Evolutionary conservation across 2,888 invertebrate species (phyloP).

Genomic region (Melinaea marsaeus): DNA sequence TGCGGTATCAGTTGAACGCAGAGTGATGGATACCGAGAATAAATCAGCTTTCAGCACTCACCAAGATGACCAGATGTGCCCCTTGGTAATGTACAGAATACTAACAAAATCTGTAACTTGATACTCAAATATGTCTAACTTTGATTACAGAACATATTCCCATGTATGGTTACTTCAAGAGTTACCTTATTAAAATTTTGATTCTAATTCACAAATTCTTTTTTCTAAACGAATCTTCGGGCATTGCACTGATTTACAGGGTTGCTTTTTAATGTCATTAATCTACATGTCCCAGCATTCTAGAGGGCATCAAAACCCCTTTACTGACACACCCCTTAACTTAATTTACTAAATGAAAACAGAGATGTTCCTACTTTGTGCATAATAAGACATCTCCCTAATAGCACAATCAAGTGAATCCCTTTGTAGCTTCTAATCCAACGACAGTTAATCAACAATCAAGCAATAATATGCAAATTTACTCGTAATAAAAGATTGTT

Average conservation of each 20-base stretch:
- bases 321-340: constrained; percentile 49
- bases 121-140: constrained; percentile 25
- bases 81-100: constrained; percentile 48
- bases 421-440: constrained; percentile 34
- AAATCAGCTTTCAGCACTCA: constrained; percentile 68
- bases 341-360: constrained; percentile 65
- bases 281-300: constrained; percentile 52
- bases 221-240: neutral
- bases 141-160: neutral
- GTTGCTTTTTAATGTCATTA: constrained; percentile 59
- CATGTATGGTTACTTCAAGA: too few species aligned
- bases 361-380: constrained; percentile 57
- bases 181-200: too few species aligned
- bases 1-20: constrained; percentile 60
- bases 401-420: constrained; percentile 56
- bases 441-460: constrained; percentile 8
- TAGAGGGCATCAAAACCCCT: constrained; percentile 44
- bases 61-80: constrained; percentile 50
- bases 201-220: too few species aligned
- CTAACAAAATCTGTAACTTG: constrained; percentile 30
- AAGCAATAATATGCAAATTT: too few species aligned
- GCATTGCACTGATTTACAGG: constrained; percentile 13
- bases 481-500: too few species aligned
- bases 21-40: constrained; percentile 70
- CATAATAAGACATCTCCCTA: constrained; percentile 66